Evolutionary conservation across 1,140 invertebrate genomes (phyloP).

Genomic region (Melanaphis sacchari): DNA sequence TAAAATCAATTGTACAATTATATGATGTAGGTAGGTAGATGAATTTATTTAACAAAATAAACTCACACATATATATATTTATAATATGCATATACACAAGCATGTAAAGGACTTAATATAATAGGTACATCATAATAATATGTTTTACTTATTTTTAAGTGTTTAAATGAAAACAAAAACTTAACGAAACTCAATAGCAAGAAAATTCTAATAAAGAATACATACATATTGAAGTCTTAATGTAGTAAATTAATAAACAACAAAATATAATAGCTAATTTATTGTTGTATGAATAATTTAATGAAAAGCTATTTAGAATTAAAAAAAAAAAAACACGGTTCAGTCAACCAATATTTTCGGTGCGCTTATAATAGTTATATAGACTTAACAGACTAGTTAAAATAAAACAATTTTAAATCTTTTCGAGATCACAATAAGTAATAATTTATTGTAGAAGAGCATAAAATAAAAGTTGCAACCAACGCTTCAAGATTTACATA

Average conservation of each 20-base stretch:
- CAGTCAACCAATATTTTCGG: not conserved
- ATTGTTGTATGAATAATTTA: not conserved
- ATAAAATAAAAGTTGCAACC: not conserved
- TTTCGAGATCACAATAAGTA: constrained; percentile 21
- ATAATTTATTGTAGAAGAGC: not conserved
- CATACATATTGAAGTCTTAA: not conserved
- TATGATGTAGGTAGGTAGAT: not conserved
- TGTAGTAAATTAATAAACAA: not conserved
- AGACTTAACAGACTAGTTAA: constrained; percentile 26
- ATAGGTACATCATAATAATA: constrained; percentile 27
- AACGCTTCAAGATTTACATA: not conserved
- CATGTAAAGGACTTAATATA: constrained; percentile 21
- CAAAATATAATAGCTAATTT: not conserved
- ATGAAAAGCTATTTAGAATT: not conserved
- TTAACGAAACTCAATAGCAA: constrained; percentile 28
- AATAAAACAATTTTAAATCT: constrained; percentile 21
- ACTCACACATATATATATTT: not conserved
- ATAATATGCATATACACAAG: not conserved
- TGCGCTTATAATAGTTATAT: constrained; percentile 18
- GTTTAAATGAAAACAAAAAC: constrained; percentile 26
- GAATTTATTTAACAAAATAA: not conserved
- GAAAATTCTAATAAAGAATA: not conserved
- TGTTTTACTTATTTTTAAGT: not conserved
- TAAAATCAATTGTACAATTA: not conserved
- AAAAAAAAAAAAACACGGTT: constrained; percentile 21